Evolutionary conservation across 2,888 invertebrate species (phyloP).

Genomic region (Nephrotoma guestfalica): DNA sequence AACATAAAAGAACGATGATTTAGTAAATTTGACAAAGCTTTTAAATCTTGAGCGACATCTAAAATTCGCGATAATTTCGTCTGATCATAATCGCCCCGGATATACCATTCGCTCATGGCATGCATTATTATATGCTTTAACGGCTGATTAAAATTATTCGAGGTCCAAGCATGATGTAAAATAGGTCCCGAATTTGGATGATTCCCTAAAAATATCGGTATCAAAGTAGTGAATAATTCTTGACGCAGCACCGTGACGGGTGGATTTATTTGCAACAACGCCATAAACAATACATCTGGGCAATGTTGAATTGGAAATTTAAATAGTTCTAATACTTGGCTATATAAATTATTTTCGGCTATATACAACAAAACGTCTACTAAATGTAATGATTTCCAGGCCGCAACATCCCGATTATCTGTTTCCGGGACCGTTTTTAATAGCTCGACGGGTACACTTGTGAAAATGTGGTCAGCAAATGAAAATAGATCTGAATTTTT

Average conservation of each 20-base stretch:
- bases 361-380: conserved; percentile 76
- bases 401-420: conserved; percentile 83
- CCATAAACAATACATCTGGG: conserved; percentile 85
- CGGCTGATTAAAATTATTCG: conserved; percentile 47
- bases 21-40: conserved; percentile 79
- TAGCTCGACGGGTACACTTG: conserved; percentile 72
- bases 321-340: conserved; percentile 67
- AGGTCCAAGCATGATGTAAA: conserved; percentile 91
- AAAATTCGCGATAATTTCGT: conserved; percentile 83
- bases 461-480: conserved; percentile 82
- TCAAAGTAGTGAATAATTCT: conserved; percentile 72
- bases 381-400: conserved; percentile 87
- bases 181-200: conserved; percentile 96
- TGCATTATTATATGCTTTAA: conserved; percentile 82
- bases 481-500: conserved; percentile 89
- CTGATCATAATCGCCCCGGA: conserved; percentile 84
- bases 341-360: conserved; percentile 74
- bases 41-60: conserved; percentile 90
- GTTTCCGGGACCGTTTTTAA: conserved; percentile 90
- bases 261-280: conserved; percentile 73
- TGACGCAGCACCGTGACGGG: conserved; percentile 65
- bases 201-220: conserved; percentile 87
- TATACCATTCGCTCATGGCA: conserved; percentile 96
- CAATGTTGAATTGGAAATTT: conserved; percentile 86
- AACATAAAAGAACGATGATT: conserved; percentile 90